These are phyloP conservation scores for Caenorhabditis sp. DNA, from an alignment of 2,888 invertebrate species.

Conservation along the genomic window DNA sequence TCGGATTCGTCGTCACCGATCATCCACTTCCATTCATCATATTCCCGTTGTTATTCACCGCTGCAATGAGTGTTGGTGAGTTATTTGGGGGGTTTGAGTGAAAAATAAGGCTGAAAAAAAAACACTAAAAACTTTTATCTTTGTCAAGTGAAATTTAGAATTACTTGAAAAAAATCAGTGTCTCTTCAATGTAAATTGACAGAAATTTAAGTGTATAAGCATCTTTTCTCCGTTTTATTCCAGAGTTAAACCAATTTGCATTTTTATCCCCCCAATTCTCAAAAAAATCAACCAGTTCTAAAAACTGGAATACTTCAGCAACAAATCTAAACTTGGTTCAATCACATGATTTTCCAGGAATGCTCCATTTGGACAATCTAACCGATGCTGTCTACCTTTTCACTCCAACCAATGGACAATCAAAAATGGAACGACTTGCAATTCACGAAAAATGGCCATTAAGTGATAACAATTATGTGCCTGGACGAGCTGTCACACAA, in stretches of 20 bases:
- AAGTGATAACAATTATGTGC: slow-evolving; percentile 68
- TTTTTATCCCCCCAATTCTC: too few relatives aligned
- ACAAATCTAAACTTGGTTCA: too few relatives aligned
- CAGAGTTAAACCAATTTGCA: not conserved
- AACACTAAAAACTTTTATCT: too few relatives aligned
- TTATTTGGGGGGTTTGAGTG: not conserved
- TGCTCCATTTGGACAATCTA: slow-evolving; percentile 64
- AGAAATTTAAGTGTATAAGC: too few relatives aligned
- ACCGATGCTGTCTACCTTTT: slow-evolving; percentile 69
- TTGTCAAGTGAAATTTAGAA: too few relatives aligned
- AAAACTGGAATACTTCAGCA: too few relatives aligned
- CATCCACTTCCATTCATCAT: slow-evolving; percentile 68
- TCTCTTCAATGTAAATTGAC: too few relatives aligned
- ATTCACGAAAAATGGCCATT: slow-evolving; percentile 71
- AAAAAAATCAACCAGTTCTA: too few relatives aligned
- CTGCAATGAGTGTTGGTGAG: slow-evolving; percentile 57
- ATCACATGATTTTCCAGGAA: slow-evolving; percentile 47
- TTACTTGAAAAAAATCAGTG: too few relatives aligned
- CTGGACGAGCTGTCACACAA: slow-evolving; percentile 70
- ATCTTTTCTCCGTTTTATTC: not conserved
- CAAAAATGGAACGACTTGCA: slow-evolving; percentile 64
- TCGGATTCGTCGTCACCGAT: slow-evolving; percentile 62
- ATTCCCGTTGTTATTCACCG: slow-evolving; percentile 66
- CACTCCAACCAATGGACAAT: slow-evolving; percentile 65
- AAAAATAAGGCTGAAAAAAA: not conserved